phyloP scores from a whole-genome alignment of 2,113 vertebrate genomes.

The Centropus unirufus region DNA sequence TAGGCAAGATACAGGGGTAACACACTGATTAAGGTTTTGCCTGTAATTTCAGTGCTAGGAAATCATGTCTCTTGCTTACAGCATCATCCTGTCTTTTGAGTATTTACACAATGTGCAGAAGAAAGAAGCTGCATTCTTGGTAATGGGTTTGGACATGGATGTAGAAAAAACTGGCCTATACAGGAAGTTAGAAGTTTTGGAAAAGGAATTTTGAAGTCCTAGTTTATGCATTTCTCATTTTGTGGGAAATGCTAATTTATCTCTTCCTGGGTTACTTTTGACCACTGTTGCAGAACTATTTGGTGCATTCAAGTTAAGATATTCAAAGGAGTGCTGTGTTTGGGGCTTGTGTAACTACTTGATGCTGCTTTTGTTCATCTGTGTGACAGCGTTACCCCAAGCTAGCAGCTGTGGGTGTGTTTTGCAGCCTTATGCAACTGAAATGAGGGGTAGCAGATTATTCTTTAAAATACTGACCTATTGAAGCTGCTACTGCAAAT shows the following conservation, averaged over 20 bases:
- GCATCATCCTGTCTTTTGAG: rapidly evolving
- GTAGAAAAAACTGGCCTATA: not conserved
- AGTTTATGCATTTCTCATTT: not conserved
- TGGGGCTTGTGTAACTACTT: not conserved
- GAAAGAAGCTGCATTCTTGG: not conserved
- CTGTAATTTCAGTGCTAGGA: not conserved
- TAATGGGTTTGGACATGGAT: not conserved
- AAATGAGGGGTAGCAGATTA: not conserved
- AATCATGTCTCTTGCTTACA: not conserved
- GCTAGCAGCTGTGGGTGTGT: not conserved
- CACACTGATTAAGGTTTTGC: not conserved
- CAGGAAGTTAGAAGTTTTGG: not conserved
- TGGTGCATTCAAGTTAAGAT: not conserved
- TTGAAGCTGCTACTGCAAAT: not conserved
- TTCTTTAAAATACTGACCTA: not conserved
- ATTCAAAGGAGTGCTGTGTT: not conserved
- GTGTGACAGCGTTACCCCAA: not conserved
- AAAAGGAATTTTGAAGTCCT: not conserved
- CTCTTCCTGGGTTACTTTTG: not conserved
- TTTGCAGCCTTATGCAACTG: not conserved
- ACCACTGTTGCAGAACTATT: not conserved
- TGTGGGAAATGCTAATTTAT: not conserved
- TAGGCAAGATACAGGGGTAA: not conserved
- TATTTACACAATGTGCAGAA: not conserved
- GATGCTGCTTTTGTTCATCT: not conserved